Evolutionary conservation across 2,888 invertebrate species (phyloP), one percentile per base, ranked within the genome.

Genomic region (Pyralis farinalis): DNA sequence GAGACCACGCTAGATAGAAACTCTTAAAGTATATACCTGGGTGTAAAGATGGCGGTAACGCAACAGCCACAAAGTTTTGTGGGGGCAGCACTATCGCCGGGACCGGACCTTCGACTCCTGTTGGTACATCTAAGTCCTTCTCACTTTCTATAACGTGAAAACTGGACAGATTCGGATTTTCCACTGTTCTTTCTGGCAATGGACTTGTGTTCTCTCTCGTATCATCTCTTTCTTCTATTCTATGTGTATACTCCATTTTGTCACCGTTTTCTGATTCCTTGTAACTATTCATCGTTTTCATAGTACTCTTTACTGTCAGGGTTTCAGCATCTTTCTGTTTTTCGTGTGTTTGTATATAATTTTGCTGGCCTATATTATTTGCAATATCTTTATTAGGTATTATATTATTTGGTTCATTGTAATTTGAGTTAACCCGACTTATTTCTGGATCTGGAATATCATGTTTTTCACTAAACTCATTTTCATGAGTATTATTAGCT

Each of bases 121-220:
- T 53, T 0, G 90, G 90, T 0, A 88, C 79, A 29, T 89, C 89
- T 40, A 90, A 59, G 58, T 90, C 90, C 45, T 69, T 79, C 1
- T 86, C 88, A 0, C 76, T 58, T 45, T 89, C 76, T 47, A 90
- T 78, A 1, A 90, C 71, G 37, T 89, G 88, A 35, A 87, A 90
- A 43, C 65, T 54, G 0, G 69, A 48, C 29, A 85, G 51, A 6
- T 48, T 66, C 0, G 82, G 80, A 51, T 84, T 80, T 0, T 72
- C 65, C 29, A 76, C 52, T 42, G 43, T 49, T 35, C 8, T 29
- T 4, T 40, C 12, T 30, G 12, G 5, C 6, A 20, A 1, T 8
- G 28, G 25, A 7, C 35, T 12, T 33, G 42, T 11, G 10, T 21
- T 37, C 11, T 39, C 39, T 36, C 44, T 44, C 8, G 31, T 39